These are phyloP conservation scores for Orchestia grillus DNA, from an alignment of 1,140 invertebrate species.

Conservation along the genomic window DNA sequence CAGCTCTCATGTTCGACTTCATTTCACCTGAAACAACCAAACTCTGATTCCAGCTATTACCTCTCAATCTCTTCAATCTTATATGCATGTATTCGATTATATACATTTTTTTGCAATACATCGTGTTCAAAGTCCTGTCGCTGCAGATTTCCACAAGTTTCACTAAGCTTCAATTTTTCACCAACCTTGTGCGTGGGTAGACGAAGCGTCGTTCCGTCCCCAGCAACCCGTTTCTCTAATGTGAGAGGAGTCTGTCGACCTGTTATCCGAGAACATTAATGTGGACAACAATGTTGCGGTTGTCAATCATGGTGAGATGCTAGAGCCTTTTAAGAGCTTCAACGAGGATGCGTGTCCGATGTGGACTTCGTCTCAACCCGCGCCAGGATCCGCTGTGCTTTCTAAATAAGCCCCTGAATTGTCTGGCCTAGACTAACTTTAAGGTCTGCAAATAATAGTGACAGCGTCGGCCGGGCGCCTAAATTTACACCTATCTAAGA, in stretches of 20 bases:
- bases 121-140: neutral
- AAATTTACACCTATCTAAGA: neutral
- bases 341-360: constrained; percentile 33
- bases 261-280: constrained; percentile 20
- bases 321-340: neutral
- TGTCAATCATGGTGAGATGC: constrained; percentile 1
- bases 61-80: neutral
- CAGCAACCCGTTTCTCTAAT: neutral
- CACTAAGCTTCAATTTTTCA: neutral
- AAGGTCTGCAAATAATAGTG: neutral
- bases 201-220: neutral
- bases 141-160: neutral
- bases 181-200: neutral
- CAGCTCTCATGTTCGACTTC: neutral
- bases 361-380: neutral
- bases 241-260: neutral
- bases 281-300: constrained; percentile 25
- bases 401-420: neutral
- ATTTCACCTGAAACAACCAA: neutral
- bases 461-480: neutral
- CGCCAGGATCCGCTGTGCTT: neutral
- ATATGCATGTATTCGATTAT: neutral
- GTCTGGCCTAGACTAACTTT: neutral
- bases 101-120: neutral
- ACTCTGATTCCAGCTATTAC: neutral